Evolutionary conservation across 2,113 vertebrate genomes (phyloP), one percentile per base, ranked within the genome.

Genomic region (Nesoenas mayeri): DNA sequence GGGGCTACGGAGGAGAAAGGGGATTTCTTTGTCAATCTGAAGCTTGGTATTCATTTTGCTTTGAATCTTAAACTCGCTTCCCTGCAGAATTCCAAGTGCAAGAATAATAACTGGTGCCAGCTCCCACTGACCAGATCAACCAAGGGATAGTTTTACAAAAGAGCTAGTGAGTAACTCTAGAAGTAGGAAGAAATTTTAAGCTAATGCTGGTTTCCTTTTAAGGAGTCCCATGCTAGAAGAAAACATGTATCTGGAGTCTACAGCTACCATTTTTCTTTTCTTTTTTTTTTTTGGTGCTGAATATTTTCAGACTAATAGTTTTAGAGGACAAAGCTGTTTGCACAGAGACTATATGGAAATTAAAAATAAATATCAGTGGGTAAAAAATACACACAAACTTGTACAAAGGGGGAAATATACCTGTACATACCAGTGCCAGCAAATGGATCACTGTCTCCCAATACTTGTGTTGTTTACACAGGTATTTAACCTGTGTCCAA

Each of bases 11-110:
- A 79, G 79, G 16, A 81, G 66, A 85, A 79, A 67, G 83, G 34
- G 58, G 47, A 91, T 74, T 78, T 87, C 91, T 95, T 93, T 93
- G 85, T 93, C 83, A 28, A 40, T 32, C 81, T 42, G 69, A 9
- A 80, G n/a, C 15, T 64, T 20, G 40, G 65, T 34, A 53, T 42
- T 95, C 56, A 7, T 32, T 71, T 60, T 82, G 65, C 57, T 96
- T 91, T 85, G 44, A 95, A 83, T 91, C 91, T 47, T 69, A 22
- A 86, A 78, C 62, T 73, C 44, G 2, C 64, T 85, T 79, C 87
- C 78, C 90, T 18, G 38, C 3, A 84, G 81, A 97, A 94, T 88
- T 66, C 71, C 75, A 57, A 85, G 81, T 22, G 87, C 60, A 14
- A 47, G 42, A 61, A 87, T 88, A 79, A 57, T 40, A 84, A 93